Conservation (phyloP, 2,113 vertebrate genomes). For the Chaenocephalus aceratus region DNA sequence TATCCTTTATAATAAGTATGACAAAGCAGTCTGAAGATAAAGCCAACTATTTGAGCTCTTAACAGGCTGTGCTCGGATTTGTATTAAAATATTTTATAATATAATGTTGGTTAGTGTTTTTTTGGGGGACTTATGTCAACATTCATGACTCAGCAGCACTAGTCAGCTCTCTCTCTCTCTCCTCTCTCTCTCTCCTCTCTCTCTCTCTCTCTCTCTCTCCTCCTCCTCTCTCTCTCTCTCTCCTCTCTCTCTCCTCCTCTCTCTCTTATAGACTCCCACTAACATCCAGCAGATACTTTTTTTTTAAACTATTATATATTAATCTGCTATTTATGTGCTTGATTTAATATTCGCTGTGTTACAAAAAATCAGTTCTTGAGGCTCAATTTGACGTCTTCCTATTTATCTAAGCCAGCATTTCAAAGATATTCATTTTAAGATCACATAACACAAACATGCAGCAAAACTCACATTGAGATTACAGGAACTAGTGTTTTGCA, state of each 20-base stretch:
- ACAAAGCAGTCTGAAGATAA: not conserved
- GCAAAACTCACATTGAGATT: not conserved
- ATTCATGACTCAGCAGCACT: conserved; percentile 57
- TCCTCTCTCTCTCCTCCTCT: not conserved
- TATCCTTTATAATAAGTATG: not conserved
- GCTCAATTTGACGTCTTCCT: not conserved
- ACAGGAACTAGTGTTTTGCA: not conserved
- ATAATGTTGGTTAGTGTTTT: not conserved
- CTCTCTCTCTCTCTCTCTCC: not conserved
- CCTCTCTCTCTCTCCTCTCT: not conserved
- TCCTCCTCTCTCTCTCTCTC: not conserved
- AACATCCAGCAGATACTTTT: no score
- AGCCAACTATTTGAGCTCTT: not conserved
- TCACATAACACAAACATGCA: not conserved
- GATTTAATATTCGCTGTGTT: not conserved
- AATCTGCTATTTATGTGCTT: not conserved
- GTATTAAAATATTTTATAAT: not conserved
- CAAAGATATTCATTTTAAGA: not conserved
- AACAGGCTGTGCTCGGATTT: not conserved
- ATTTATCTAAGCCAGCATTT: not conserved
- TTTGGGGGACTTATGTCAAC: not conserved
- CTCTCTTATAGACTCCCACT: not conserved
- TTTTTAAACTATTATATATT: not conserved
- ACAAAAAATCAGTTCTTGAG: not conserved
- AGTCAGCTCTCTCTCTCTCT: not conserved